Evolutionary conservation across 2,797 vertebrate species (phyloP), one percentile per base, ranked within the genome.

Genomic region (Adrianichthys oophorus): DNA sequence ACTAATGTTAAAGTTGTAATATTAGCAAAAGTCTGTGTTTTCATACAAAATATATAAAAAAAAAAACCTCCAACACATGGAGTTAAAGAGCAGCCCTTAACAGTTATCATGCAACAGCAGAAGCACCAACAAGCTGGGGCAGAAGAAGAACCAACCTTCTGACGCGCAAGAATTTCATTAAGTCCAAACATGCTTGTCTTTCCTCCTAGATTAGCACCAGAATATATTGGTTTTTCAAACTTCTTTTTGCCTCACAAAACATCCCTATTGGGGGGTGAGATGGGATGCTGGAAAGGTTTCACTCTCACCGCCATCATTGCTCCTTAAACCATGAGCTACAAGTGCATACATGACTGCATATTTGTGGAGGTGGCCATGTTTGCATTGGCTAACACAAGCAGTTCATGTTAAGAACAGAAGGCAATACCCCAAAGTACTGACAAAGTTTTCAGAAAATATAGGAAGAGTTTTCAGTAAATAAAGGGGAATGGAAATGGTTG

Each of bases 311-410:
- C 53, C 73, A 72, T 67, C 65, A 57, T 62, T 62, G 56, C 48
- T 26, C 59, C 56, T 56, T 17, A 56, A 18, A 81, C 70, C 74
- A 68, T 56, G 57, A 72, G 57, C 68, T 14, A 77, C 86, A 87
- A 79, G 86, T 85, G 78, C 74, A 78, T 87, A 82, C 88, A 78
- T 84, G 88, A 88, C 74, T 84, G 73, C 84, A 90, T 88, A 79
- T 79, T 85, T 88, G 85, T 82, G 84, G 83, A 84, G 84, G 80
- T 82, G 83, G 83, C 73, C 63, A 73, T 79, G 75, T 85, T 85
- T 82, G 62, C 57, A 29, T 79, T 72, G 74, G 68, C 72, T 77
- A 74, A 68, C 68, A 51, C 42, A 46, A 70, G 78, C 46, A 56
- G 43, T 62, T 54, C 37, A 62, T 54, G 58, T 46, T 24, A 40